These are phyloP conservation scores for Sinelater perroti DNA, from an alignment of 2,888 invertebrate genomes.

Conservation along the genomic window DNA sequence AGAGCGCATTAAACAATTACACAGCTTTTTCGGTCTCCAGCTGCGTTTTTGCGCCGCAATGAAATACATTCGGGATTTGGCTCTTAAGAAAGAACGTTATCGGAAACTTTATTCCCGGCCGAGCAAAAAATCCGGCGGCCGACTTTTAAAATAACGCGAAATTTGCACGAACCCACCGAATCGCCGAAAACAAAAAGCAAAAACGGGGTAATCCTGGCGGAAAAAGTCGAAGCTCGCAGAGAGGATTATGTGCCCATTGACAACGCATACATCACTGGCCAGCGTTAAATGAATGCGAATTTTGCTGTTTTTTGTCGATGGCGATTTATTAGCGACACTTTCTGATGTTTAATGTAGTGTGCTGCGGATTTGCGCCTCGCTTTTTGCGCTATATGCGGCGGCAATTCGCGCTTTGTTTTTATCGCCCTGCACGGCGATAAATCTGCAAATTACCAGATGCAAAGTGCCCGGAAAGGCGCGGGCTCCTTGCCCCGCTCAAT, in stretches of 20 bases:
- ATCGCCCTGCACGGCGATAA: slow-evolving; percentile 10
- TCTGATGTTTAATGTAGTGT: slow-evolving; percentile 45
- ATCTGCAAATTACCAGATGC: slow-evolving; percentile 2
- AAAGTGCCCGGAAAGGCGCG: background rate
- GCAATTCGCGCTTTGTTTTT: slow-evolving; percentile 31
- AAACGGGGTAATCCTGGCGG: slow-evolving; percentile 7
- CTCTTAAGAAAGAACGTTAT: too few species aligned
- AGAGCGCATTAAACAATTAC: too few species aligned
- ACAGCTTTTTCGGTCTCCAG: too few species aligned
- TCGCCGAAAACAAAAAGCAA: slow-evolving; percentile 11
- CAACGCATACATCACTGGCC: slow-evolving; percentile 43
- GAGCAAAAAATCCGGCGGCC: too few species aligned
- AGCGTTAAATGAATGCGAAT: slow-evolving; percentile 42
- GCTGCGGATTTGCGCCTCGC: slow-evolving; percentile 34
- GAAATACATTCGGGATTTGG: too few species aligned
- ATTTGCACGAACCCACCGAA: too few species aligned
- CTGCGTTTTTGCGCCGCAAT: too few species aligned
- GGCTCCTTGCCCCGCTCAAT: background rate
- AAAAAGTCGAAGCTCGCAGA: slow-evolving; percentile 3
- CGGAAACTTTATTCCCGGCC: too few species aligned
- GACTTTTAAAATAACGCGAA: too few species aligned
- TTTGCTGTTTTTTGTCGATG: slow-evolving; percentile 40
- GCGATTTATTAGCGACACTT: slow-evolving; percentile 41
- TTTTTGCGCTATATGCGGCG: slow-evolving; percentile 29
- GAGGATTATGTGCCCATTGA: slow-evolving; percentile 41